A percentile compares a stretch with the other conserved stretches of the same genome.
These are phyloP conservation scores for Kryptolebias ocellatus DNA, from an alignment of 2,797 vertebrate genomes.

Conservation along the genomic window DNA sequence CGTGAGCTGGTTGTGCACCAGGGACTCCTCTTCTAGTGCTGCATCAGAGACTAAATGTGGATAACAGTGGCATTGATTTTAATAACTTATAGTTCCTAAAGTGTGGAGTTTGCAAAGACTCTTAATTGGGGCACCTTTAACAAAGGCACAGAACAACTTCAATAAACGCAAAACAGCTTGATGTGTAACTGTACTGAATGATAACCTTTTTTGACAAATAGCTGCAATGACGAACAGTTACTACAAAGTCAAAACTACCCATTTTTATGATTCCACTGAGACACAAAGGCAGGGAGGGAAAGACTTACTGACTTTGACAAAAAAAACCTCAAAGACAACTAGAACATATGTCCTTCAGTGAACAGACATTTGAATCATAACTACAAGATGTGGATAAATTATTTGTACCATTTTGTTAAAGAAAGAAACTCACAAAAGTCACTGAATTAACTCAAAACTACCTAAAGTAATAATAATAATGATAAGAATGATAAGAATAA, in stretches of 20 bases:
- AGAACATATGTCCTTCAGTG: conserved; percentile 6
- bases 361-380: background rate
- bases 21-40: background rate
- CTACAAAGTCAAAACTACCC: background rate
- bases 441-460: no score
- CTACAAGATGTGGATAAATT: no score
- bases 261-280: conserved; percentile 10
- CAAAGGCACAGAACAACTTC: background rate
- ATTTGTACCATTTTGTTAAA: no score
- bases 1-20: background rate
- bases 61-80: background rate
- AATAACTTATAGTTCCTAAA: background rate
- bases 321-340: background rate
- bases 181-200: background rate
- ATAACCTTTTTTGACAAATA: background rate
- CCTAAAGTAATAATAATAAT: no score
- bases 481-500: no score
- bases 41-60: background rate
- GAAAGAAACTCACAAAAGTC: no score
- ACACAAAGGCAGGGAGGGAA: background rate
- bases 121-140: background rate
- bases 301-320: background rate
- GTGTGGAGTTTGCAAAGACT: background rate
- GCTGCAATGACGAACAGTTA: background rate
- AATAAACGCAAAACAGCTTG: background rate